Percentiles rank a stretch among this genome's conserved stretches.
phyloP scores from a whole-genome alignment of 2,888 invertebrate species.

The Protophormia terraenovae region DNA sequence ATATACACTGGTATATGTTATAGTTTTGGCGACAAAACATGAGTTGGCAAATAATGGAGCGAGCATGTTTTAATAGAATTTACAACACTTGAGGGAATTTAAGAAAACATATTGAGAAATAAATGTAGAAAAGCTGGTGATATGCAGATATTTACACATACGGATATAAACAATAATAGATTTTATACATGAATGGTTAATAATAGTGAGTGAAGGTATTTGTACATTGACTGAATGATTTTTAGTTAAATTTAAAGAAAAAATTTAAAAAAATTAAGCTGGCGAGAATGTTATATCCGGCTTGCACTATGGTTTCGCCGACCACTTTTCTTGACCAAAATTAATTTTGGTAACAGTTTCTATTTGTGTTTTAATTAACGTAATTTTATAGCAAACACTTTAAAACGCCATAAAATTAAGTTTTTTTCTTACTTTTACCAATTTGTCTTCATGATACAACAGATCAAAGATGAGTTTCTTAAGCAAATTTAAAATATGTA shows the following conservation, averaged over 20 bases:
- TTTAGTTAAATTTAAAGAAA: neutral
- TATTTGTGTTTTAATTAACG: no score
- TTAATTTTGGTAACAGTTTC: no score
- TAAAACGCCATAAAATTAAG: no score
- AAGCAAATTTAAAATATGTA: no score
- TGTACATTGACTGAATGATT: neutral
- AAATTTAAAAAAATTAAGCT: no score
- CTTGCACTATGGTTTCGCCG: no score
- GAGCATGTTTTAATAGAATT: conserved; percentile 52
- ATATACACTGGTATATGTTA: neutral
- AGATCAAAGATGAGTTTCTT: no score
- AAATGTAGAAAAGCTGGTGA: neutral
- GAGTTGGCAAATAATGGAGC: conserved; percentile 51
- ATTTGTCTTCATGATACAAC: no score
- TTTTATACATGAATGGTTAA: neutral
- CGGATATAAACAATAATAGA: neutral
- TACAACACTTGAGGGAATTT: conserved; percentile 55
- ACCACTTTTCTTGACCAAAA: no score
- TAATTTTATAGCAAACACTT: no score
- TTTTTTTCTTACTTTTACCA: no score
- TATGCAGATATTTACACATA: neutral
- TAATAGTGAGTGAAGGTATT: neutral
- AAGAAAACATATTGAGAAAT: conserved; percentile 4
- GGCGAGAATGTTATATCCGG: no score
- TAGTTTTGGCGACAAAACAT: conserved; percentile 56